phyloP scores from a whole-genome alignment of 2,888 invertebrate genomes.

The Ferdinandea cuprea region DNA sequence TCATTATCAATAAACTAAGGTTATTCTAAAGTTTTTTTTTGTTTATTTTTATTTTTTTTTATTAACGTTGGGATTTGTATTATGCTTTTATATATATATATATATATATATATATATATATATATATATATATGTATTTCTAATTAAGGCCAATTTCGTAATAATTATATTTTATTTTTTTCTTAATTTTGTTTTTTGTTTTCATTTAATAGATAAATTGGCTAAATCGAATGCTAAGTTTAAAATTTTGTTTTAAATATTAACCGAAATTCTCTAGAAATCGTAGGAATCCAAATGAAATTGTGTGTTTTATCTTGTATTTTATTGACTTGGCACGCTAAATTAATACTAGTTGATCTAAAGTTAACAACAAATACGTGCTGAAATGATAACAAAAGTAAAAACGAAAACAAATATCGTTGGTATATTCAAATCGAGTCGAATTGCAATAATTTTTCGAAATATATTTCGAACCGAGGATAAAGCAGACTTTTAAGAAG shows the following conservation, averaged over 20 bases:
- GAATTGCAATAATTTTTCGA: not conserved
- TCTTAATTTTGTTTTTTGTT: constrained; percentile 15
- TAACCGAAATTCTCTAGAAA: constrained; percentile 59
- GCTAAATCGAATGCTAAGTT: constrained; percentile 60
- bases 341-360: constrained; percentile 64
- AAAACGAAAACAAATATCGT: constrained; percentile 13
- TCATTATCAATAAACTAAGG: constrained; percentile 68
- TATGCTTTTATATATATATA: constrained; percentile 44
- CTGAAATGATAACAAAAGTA: constrained; percentile 4
- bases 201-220: constrained; percentile 45
- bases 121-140: constrained; percentile 41
- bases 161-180: constrained; percentile 33
- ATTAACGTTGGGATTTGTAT: constrained; percentile 69
- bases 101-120: constrained; percentile 38
- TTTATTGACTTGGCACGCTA: constrained; percentile 73
- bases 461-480: not conserved
- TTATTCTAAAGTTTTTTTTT: constrained; percentile 47
- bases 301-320: constrained; percentile 20
- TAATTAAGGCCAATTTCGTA: constrained; percentile 73
- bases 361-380: constrained; percentile 37
- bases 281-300: constrained; percentile 63
- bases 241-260: constrained; percentile 24
- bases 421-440: constrained; percentile 32
- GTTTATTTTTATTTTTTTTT: constrained; percentile 35
- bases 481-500: constrained; percentile 1